phyloP scores from a whole-genome alignment of 1,140 invertebrate genomes.

The Heliconius congener region DNA sequence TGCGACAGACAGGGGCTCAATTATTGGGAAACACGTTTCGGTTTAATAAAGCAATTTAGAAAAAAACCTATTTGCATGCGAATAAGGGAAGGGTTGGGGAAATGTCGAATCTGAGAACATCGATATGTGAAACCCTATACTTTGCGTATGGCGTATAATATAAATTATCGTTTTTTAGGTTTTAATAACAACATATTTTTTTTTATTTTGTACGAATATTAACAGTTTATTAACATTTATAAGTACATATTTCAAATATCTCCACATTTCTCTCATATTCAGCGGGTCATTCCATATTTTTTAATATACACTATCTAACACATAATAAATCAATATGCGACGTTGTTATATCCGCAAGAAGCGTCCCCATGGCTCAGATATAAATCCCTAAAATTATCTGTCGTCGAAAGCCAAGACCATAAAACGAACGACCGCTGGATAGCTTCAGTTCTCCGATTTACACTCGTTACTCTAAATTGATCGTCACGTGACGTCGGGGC shows the following conservation, averaged over 20 bases:
- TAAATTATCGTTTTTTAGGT: background rate
- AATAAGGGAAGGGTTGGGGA: slow-evolving; percentile 54
- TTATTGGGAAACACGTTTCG: slow-evolving; percentile 69
- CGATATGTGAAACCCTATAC: background rate
- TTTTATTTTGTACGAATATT: background rate
- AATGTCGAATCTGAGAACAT: slow-evolving; percentile 25
- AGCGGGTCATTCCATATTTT: background rate
- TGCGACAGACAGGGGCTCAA: slow-evolving; percentile 41
- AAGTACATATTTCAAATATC: too few relatives aligned
- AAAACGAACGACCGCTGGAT: slow-evolving; percentile 46
- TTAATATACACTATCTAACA: background rate
- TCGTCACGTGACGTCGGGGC: slow-evolving; percentile 51
- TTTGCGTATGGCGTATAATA: background rate
- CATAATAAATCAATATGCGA: slow-evolving; percentile 1
- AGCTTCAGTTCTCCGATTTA: slow-evolving; percentile 45
- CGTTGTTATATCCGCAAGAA: background rate
- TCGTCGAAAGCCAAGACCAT: slow-evolving; percentile 38
- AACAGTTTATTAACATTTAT: too few relatives aligned
- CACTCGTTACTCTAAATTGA: slow-evolving; percentile 56
- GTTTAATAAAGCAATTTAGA: slow-evolving; percentile 75
- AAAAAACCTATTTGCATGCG: slow-evolving; percentile 65
- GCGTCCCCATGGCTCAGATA: slow-evolving; percentile 9
- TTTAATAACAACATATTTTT: background rate
- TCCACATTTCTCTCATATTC: too few relatives aligned
- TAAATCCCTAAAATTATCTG: slow-evolving; percentile 29